A percentile compares a stretch with the other conserved stretches of the same genome.
phyloP scores from a whole-genome alignment of 2,797 vertebrate genomes.

The Moxostoma hubbsi region DNA sequence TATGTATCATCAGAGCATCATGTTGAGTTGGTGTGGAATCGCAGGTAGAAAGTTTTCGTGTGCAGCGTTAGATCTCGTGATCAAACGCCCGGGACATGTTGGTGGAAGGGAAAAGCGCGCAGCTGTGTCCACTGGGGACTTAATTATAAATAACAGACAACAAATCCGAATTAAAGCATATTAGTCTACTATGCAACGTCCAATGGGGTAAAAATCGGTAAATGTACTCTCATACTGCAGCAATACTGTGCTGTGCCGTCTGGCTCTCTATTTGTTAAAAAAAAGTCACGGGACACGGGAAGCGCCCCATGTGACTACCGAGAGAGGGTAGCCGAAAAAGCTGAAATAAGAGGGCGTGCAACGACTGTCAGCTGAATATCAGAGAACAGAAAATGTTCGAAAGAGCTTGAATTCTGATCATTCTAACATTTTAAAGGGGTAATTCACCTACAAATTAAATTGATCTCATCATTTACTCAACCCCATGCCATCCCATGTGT shows the following conservation, averaged over 20 bases:
- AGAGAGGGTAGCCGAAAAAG: constrained; percentile 52
- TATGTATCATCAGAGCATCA: constrained; percentile 15
- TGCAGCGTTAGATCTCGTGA: constrained; percentile 26
- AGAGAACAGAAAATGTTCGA: neutral
- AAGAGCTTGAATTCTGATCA: too few relatives aligned
- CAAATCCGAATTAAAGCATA: neutral
- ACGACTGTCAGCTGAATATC: neutral
- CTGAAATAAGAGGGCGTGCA: constrained; percentile 19
- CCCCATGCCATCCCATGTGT: too few relatives aligned
- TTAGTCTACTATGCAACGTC: neutral
- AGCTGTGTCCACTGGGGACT: neutral
- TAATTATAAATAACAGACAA: neutral
- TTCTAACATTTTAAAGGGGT: too few relatives aligned
- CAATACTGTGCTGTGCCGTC: constrained; percentile 57
- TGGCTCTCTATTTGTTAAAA: constrained; percentile 32
- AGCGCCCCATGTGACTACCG: constrained; percentile 71
- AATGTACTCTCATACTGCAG: neutral
- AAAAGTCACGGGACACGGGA: constrained; percentile 70
- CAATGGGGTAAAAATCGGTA: neutral
- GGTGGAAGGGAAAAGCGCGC: neutral
- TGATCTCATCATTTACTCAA: too few relatives aligned
- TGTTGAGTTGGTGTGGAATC: neutral
- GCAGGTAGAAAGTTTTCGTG: constrained; percentile 24
- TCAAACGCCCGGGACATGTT: constrained; percentile 16
- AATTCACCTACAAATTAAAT: too few relatives aligned